phyloP scores from a whole-genome alignment of 2,113 vertebrate species.

The Paratilapia polleni region DNA sequence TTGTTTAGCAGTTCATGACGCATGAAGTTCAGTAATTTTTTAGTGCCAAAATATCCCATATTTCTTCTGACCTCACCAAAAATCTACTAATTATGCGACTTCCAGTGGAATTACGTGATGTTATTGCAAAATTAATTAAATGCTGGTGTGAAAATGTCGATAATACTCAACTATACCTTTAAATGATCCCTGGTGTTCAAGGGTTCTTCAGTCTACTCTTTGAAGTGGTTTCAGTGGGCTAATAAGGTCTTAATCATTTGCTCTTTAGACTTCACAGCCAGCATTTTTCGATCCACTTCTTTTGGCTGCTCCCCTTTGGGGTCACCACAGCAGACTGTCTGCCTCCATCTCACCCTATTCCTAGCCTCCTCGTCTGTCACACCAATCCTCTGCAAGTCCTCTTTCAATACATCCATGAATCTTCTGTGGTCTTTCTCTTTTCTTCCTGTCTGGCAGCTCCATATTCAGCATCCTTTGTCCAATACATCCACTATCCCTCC shows the following conservation, averaged over 20 bases:
- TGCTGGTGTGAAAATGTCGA: neutral
- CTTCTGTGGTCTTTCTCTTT: too few species aligned
- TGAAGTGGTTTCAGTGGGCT: neutral
- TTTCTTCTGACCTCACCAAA: neutral
- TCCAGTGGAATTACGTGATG: neutral
- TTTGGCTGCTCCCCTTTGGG: neutral
- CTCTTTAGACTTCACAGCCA: neutral
- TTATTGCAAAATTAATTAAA: neutral
- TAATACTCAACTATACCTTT: neutral
- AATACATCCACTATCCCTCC: neutral
- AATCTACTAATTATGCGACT: neutral
- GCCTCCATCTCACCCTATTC: neutral
- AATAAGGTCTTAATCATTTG: neutral
- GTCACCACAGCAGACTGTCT: neutral
- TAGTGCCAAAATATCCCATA: neutral
- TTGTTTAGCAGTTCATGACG: neutral
- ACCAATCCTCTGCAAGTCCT: neutral
- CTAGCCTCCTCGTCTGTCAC: neutral
- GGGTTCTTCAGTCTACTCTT: neutral
- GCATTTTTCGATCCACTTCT: neutral
- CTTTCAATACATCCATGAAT: neutral
- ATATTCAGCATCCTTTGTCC: neutral
- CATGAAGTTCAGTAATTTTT: neutral
- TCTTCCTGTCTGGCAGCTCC: too few species aligned
- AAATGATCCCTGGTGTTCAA: neutral